Conservation (phyloP, 2,888 invertebrate genomes). For the Lapara coniferarum region DNA sequence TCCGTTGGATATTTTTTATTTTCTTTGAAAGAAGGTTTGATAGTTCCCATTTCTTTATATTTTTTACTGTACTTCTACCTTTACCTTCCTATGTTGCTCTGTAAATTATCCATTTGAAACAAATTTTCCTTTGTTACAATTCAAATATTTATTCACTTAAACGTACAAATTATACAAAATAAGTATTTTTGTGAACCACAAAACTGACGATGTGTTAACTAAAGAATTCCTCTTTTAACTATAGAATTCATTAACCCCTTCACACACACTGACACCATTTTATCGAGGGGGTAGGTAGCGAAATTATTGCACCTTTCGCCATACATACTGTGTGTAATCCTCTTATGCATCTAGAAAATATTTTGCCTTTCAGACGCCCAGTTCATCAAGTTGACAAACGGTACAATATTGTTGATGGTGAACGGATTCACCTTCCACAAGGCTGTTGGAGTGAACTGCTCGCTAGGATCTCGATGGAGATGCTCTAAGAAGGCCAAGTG, state of each 20-base stretch:
- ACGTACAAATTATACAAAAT: too few relatives aligned
- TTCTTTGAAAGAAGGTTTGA: neutral
- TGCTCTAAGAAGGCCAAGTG: conserved; percentile 38
- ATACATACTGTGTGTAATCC: neutral
- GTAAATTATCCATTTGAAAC: neutral
- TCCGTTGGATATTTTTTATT: neutral
- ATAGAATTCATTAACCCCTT: too few relatives aligned
- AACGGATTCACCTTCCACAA: conserved; percentile 45
- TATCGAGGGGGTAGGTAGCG: too few relatives aligned
- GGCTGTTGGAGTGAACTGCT: conserved; percentile 27
- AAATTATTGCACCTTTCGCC: too few relatives aligned
- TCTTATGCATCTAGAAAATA: conserved; percentile 8
- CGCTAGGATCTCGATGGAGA: conserved; percentile 30
- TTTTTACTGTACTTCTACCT: too few relatives aligned
- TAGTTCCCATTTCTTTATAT: too few relatives aligned
- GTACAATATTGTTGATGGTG: conserved; percentile 44
- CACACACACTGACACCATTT: too few relatives aligned
- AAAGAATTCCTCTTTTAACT: too few relatives aligned
- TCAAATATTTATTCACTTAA: too few relatives aligned
- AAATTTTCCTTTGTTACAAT: too few relatives aligned
- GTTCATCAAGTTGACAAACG: conserved; percentile 38
- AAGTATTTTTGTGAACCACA: too few relatives aligned
- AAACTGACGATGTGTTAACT: too few relatives aligned
- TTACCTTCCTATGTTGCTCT: neutral
- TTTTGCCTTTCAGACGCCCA: conserved; percentile 27